Percentiles rank a stretch among this genome's conserved stretches.
phyloP scores from a whole-genome alignment of 2,888 invertebrate genomes.

The Drosophila paramelanica region DNA sequence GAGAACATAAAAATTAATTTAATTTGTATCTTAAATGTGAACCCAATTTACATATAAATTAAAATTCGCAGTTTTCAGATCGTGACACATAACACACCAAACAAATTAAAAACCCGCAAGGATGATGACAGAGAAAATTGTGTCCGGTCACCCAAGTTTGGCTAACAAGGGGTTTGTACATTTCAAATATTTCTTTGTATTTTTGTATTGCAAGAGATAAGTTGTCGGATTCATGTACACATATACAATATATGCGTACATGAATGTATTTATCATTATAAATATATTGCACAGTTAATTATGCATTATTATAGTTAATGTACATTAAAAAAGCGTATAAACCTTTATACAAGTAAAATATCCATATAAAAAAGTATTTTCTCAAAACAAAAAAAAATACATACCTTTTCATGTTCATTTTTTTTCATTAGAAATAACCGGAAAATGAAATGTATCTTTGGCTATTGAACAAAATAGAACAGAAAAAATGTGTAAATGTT shows the following conservation, averaged over 20 bases:
- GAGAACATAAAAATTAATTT: background rate
- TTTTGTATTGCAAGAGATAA: background rate
- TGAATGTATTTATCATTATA: too few species aligned
- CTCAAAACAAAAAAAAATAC: too few species aligned
- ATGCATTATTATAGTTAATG: background rate
- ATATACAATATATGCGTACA: background rate
- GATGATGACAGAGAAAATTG: slow-evolving; percentile 74
- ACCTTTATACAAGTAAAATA: too few species aligned
- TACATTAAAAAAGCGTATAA: background rate
- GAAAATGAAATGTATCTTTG: too few species aligned
- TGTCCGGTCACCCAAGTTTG: slow-evolving; percentile 66
- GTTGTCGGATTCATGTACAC: background rate
- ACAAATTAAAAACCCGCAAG: slow-evolving; percentile 35
- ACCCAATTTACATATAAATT: background rate
- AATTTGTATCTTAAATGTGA: background rate
- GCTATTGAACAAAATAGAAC: too few species aligned
- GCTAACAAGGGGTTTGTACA: slow-evolving; percentile 68
- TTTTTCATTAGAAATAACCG: too few species aligned
- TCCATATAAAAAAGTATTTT: too few species aligned
- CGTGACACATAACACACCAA: slow-evolving; percentile 31
- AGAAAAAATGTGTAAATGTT: too few species aligned
- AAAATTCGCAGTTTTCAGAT: slow-evolving; percentile 20
- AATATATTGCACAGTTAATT: too few species aligned
- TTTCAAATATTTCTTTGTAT: slow-evolving; percentile 1
- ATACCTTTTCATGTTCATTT: too few species aligned